A percentile compares a stretch with the other conserved stretches of the same genome.
phyloP scores from a whole-genome alignment of 2,113 vertebrate genomes.

The Tyto alba region DNA sequence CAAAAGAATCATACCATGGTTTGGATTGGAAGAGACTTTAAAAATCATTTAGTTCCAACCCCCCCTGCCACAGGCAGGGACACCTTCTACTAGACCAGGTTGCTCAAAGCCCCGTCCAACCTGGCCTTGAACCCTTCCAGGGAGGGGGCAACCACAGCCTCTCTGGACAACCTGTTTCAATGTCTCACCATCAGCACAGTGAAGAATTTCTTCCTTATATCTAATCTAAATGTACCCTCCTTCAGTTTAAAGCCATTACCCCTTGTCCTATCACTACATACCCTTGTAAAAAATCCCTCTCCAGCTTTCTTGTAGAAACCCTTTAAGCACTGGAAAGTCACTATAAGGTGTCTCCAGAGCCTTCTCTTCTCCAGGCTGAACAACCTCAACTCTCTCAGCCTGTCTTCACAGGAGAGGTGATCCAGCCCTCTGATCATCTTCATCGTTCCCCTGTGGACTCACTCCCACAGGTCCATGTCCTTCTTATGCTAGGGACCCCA shows the following conservation, averaged over 20 bases:
- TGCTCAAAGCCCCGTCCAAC: background rate
- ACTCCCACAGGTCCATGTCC: too few species aligned
- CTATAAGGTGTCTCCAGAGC: background rate
- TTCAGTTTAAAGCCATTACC: too few species aligned
- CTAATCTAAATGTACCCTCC: background rate
- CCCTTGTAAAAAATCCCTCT: background rate
- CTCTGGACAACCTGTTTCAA: background rate
- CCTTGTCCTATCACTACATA: background rate
- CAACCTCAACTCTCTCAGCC: background rate
- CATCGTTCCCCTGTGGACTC: too few species aligned
- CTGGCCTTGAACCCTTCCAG: background rate
- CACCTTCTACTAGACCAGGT: background rate
- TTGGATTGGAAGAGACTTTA: background rate
- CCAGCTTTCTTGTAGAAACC: background rate
- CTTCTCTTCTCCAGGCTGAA: background rate
- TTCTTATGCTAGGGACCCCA: too few species aligned
- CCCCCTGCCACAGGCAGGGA: background rate
- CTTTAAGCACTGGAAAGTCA: background rate
- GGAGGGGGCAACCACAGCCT: background rate
- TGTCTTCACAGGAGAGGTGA: too few species aligned
- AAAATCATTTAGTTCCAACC: background rate
- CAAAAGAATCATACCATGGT: background rate
- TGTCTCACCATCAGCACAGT: background rate
- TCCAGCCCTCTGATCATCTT: too few species aligned
- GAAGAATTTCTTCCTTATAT: background rate